phyloP scores from a whole-genome alignment of 2,113 vertebrate species.

The Malurus cyaneus region DNA sequence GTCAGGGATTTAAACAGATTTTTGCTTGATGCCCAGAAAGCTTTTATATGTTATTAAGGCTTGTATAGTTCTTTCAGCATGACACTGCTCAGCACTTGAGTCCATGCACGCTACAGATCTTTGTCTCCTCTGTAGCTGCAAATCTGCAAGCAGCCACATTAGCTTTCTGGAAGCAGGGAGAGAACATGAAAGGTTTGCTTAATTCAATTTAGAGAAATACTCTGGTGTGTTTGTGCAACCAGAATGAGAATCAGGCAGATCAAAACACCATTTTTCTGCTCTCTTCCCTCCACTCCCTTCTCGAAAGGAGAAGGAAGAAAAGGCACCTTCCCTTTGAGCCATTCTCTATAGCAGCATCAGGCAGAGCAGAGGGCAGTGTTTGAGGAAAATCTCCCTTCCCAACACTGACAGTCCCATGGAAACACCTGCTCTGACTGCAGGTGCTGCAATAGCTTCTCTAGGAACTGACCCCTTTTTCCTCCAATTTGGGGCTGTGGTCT shows the following conservation, averaged over 20 bases:
- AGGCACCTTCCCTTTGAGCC: not conserved
- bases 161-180: not conserved
- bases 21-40: slow-evolving; percentile 14
- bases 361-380: not conserved
- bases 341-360: not conserved
- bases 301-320: slow-evolving; percentile 1
- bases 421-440: not conserved
- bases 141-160: slow-evolving; percentile 35
- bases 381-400: not conserved
- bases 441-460: not conserved
- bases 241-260: not conserved
- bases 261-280: not conserved
- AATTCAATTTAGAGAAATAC: slow-evolving; percentile 33
- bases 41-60: slow-evolving; percentile 18
- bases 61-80: not conserved
- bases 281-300: not conserved
- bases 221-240: not conserved
- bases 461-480: not conserved
- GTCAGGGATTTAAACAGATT: slow-evolving; percentile 19
- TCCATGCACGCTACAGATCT: not conserved
- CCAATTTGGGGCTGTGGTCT: not conserved
- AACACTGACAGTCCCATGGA: not conserved
- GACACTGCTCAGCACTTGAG: not conserved
- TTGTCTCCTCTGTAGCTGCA: not conserved
- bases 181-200: slow-evolving; percentile 24